These are phyloP conservation scores for Tachysurus fulvidraco DNA, from an alignment of 2,113 vertebrate species.

Conservation along the genomic window DNA sequence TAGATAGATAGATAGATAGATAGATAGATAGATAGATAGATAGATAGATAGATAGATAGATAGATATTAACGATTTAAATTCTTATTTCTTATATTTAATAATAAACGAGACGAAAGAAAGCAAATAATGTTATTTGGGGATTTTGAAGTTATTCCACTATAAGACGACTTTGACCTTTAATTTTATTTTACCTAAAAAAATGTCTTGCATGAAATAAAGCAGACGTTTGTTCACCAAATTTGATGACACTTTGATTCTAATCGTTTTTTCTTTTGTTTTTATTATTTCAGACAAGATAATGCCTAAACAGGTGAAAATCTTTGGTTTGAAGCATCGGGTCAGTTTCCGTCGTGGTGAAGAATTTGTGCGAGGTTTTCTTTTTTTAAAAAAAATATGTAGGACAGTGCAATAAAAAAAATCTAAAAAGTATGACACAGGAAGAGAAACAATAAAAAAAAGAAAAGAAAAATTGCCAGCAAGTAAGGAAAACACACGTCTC, in stretches of 20 bases:
- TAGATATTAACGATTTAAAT: background rate
- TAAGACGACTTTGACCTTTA: background rate
- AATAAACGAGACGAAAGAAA: background rate
- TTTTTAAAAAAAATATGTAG: constrained; percentile 40
- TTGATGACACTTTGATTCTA: constrained; percentile 3
- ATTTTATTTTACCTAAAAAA: background rate
- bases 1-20: constrained; percentile 9
- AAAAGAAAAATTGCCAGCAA: constrained; percentile 76
- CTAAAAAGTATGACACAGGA: constrained; percentile 66
- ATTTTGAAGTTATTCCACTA: background rate
- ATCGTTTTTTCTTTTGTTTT: constrained; percentile 67
- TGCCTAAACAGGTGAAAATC: constrained; percentile 98
- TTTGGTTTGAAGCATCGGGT: constrained; percentile 96
- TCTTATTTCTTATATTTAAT: background rate
- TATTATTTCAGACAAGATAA: constrained; percentile 95
- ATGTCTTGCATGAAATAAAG: background rate
- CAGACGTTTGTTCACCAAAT: background rate
- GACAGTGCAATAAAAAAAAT: constrained; percentile 66
- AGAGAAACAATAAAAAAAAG: constrained; percentile 59
- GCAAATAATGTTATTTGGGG: background rate
- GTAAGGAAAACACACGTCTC: constrained; percentile 79
- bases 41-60: constrained; percentile 8
- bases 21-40: background rate
- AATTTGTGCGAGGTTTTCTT: constrained; percentile 59
- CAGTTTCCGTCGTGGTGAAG: constrained; percentile 75